Conservation (phyloP, 2,113 vertebrate species). For the Laticauda laticaudata region DNA sequence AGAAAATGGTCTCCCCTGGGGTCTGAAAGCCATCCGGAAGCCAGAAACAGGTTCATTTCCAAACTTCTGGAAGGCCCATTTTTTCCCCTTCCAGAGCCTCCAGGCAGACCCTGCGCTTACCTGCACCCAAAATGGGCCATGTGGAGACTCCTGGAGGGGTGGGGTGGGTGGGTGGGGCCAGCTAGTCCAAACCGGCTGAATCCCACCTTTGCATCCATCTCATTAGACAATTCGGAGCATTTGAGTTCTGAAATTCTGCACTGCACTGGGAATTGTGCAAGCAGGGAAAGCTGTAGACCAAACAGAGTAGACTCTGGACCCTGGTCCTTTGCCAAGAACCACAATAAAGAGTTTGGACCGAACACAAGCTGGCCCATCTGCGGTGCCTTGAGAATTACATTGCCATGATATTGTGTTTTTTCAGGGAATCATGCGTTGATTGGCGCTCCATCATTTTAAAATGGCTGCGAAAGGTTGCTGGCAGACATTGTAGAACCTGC, state of each 20-base stretch:
- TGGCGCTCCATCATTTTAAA: constrained; percentile 64
- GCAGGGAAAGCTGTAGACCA: not conserved
- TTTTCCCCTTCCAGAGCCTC: too few species aligned
- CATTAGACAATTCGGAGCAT: not conserved
- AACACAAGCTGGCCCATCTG: not conserved
- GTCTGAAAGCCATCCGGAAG: too few species aligned
- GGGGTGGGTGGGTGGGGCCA: too few species aligned
- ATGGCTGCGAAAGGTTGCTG: constrained; percentile 57
- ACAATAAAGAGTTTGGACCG: not conserved
- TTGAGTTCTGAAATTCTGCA: not conserved
- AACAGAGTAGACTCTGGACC: not conserved
- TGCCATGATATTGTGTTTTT: not conserved
- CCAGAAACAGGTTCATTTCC: too few species aligned
- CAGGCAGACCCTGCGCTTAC: too few species aligned
- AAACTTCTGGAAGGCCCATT: too few species aligned
- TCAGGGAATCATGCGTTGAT: constrained; percentile 32
- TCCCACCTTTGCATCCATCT: too few species aligned
- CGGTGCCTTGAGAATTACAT: not conserved
- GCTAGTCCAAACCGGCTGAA: too few species aligned
- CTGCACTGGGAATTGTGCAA: not conserved
- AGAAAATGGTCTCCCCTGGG: too few species aligned
- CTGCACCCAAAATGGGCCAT: too few species aligned
- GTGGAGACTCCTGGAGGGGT: too few species aligned
- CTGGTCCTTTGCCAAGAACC: not conserved
- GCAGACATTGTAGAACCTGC: constrained; percentile 60